Base-by-base conservation (phyloP, 2,797 vertebrate genomes). In the Iguana delicatissima region DNA sequence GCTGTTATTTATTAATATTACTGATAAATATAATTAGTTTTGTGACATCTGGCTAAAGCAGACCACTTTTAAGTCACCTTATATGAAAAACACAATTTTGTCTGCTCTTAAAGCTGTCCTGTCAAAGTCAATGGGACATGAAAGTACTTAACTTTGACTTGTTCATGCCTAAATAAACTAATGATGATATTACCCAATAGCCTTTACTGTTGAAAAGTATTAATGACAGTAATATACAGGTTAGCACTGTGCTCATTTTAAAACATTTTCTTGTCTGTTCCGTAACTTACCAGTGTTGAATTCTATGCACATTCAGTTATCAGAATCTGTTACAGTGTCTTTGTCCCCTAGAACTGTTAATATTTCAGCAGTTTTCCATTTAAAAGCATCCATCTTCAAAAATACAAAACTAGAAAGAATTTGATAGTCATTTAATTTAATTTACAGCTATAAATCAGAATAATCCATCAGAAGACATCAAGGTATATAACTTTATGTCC, bases 351-450 rank as follows among this genome's bases (percentile, higher is more conserved):
- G 67, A 73, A 82, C n/a, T 32, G 35, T 38, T 88, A 73, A 72
- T 16, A 59, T 88, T 82, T 88, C 16, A 55, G 64, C 64, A 88
- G 26, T 42, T 82, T 88, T 73, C 80, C 24, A 72, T 88, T 59
- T 82, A 42, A 82, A 88, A 88, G 50, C 50, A 73, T 13, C 57
- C 18, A 42, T 38, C 52, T 88, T 88, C 80, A 59, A 72, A 82
- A 73, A 12, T 22, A 64, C 50, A 73, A 59, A 22, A 57, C 5
- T 7, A 38, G 26, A 72, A 57, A 59, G 6, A 82, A 73, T 72
- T 72, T 38, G 67, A 82, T 2, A 42, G 67, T 26, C n/a, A 32
- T 73, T 9, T 82, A 57, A 38, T 57, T 72, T 88, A 72, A 82
- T 35, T 16, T 82, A 57, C 16, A 82, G 22, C 4, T 18, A 73